Conservation (phyloP, 2,113 vertebrate species). For the Sitta europaea region DNA sequence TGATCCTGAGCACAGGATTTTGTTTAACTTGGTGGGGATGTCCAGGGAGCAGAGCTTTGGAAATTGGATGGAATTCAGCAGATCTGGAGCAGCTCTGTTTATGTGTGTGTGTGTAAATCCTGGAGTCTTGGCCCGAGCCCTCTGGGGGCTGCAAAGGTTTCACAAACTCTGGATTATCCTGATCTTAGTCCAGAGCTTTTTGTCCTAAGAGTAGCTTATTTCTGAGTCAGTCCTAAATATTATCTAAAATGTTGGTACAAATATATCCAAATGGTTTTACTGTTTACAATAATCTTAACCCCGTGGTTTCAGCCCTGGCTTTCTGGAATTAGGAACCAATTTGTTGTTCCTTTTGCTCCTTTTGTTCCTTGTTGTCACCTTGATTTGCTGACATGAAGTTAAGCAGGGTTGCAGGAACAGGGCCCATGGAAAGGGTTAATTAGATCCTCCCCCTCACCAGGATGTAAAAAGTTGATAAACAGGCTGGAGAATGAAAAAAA, state of each 20-base stretch:
- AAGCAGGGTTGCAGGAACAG: neutral
- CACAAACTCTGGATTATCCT: neutral
- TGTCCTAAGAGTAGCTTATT: neutral
- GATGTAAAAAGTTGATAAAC: neutral
- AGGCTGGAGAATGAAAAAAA: neutral
- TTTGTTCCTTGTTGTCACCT: neutral
- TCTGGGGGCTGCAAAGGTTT: neutral
- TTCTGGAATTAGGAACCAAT: neutral
- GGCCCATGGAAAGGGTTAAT: neutral
- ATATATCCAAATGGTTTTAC: neutral
- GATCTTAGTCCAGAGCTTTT: neutral
- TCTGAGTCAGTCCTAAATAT: neutral
- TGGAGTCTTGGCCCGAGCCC: neutral
- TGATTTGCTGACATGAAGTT: neutral
- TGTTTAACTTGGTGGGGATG: neutral
- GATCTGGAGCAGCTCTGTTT: neutral
- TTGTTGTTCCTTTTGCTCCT: no score
- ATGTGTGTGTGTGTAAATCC: neutral
- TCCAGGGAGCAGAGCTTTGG: neutral
- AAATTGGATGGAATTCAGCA: neutral
- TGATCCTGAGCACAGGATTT: neutral
- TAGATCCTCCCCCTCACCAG: neutral
- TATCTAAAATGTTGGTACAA: neutral
- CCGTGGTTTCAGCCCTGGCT: neutral
- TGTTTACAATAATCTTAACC: neutral